Conservation (phyloP, 1,140 invertebrate species). For the Paracyclopina nana region DNA sequence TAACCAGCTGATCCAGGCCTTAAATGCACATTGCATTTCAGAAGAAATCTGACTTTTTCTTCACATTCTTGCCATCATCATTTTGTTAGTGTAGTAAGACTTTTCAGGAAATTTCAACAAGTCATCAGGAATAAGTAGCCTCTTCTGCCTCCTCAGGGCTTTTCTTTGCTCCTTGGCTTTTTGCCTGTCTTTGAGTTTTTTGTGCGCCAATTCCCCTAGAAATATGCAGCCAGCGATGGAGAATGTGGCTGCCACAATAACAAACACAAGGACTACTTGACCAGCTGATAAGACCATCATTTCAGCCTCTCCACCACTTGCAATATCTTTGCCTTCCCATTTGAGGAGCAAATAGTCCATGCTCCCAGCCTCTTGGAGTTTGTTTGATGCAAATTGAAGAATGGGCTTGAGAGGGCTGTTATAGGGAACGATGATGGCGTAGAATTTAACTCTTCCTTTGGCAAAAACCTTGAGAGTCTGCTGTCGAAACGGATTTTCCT, state of each 20-base stretch:
- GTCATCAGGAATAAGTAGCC: too few species aligned
- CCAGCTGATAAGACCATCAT: neutral
- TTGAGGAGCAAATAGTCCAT: neutral
- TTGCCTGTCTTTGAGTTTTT: too few species aligned
- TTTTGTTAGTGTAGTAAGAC: too few species aligned
- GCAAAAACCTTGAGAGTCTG: neutral
- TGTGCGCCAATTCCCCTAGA: too few species aligned
- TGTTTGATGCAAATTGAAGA: neutral
- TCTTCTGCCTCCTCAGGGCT: too few species aligned
- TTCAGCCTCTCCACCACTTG: neutral
- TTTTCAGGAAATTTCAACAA: too few species aligned
- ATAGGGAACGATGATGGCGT: neutral
- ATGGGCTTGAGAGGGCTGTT: neutral
- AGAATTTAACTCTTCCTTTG: neutral
- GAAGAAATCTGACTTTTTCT: too few species aligned
- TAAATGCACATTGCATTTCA: too few species aligned
- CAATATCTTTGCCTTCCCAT: neutral
- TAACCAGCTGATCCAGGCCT: too few species aligned
- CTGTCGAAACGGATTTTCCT: neutral
- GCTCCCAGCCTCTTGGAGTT: neutral
- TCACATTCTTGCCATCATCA: too few species aligned
- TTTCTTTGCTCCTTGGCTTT: too few species aligned
- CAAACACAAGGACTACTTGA: neutral
- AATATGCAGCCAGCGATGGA: too few species aligned
- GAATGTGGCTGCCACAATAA: neutral